Base-by-base conservation (phyloP, 2,113 vertebrate genomes). In the Nettapus auritus region DNA sequence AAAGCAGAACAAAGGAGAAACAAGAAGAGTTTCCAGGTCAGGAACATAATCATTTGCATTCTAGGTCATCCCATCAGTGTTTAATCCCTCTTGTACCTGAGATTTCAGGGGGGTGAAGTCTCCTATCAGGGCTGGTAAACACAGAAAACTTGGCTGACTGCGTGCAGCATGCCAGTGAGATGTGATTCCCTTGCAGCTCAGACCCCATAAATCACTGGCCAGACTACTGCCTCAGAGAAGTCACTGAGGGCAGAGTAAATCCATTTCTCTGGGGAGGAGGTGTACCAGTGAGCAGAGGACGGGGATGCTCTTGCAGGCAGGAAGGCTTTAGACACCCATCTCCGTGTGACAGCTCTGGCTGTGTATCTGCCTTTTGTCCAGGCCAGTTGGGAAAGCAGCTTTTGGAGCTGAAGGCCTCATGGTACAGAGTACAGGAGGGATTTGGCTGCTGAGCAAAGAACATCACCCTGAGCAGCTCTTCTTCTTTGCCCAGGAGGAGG, bases 21-120 rank as follows among this genome's bases (percentile, higher is more conserved):
- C 13, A 89, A 82, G 50, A 86, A 56, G 82, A 86, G 33, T 95
- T 93, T 96, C 82, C 94, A 93, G 85, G 93, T 91, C 93, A 96
- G 82, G 34, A 71, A 83, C 0, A 0, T 71, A 93, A 84, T 78
- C 0, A 94, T 96, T 94, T 94, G 84, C 95, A 95, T 97, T 91
- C 55, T 95, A 94, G 93, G 93, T 94, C 86, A 94, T 79, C 57
- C 44, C 31, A 73, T 86, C 46, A 3, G 0, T 86, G 71, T 79
- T 0, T 0, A 95, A 89, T 95, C 75, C 60, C 71, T 67, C 64
- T 81, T 5, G 10, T 60, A 86, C 52, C 38, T 40, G 38, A 75
- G 33, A 53, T 88, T 95, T 82, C 57, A 71, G 64, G 90, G 71
- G 33, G 56, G 76, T 67, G 56, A 90, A 93, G 67, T 78, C 67